Evolutionary conservation across 2,797 vertebrate genomes (phyloP), one percentile per base, ranked within the genome.

Genomic region (Syngnathus rostellatus): DNA sequence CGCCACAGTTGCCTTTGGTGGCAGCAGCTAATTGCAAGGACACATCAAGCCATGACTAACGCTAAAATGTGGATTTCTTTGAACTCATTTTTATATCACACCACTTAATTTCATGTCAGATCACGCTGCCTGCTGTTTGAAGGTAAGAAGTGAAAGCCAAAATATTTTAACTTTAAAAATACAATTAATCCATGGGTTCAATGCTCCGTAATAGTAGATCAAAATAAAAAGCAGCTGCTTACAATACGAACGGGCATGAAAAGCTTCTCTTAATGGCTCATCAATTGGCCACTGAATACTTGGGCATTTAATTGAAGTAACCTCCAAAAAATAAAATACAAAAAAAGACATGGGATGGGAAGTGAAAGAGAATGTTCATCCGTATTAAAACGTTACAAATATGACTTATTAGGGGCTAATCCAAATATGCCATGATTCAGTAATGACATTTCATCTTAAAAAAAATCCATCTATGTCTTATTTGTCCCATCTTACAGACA

Each of bases 21-120:
- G 89, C 91, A 90, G 89, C 81, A 86, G 90, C 83, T 92, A 92
- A 92, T 91, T 91, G 91, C 82, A 77, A 85, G 85, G 84, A 82
- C 87, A 84, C 86, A 77, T 87, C 69, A 77, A 78, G 83, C 85
- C 81, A 84, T 81, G 74, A 73, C 81, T 78, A 89, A 83, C 79
- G 78, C 86, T 87, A 76, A 86, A 77, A 74, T 78, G 72, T 78
- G 76, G 79, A 81, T 86, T 79, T 84, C 71, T 73, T 69, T 74
- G 31, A 17, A 6, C 40, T 50, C 7, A 8, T 50, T 31, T 57
- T 45, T 57, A 70, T 70, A 59, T 57, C 25, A 37, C 31, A 39
- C 48, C 62, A 57, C 2, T 43, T 43, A 62, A 43, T 43, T 7
- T 62, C 40, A 45, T 14, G 40, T 62, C 40, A 23, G 60, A 25